A percentile compares a stretch with the other conserved stretches of the same genome.
These are phyloP conservation scores for Drosophila engyochracea DNA, from an alignment of 2,888 invertebrate species.

Conservation along the genomic window DNA sequence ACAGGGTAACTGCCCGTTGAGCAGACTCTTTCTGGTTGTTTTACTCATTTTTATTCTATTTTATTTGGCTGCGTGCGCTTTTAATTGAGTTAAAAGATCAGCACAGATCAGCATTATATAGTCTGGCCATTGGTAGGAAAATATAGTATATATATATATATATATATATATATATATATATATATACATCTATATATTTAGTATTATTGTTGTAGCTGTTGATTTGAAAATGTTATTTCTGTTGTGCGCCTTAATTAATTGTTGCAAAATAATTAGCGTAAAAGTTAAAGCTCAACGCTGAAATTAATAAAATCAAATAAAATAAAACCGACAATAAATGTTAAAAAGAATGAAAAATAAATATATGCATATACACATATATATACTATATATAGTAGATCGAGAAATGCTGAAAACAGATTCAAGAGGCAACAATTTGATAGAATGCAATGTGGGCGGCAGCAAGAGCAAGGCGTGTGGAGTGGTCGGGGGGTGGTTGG, in stretches of 20 bases:
- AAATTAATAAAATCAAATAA: slow-evolving; percentile 61
- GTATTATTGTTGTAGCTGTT: slow-evolving; percentile 10
- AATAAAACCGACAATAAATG: slow-evolving; percentile 26
- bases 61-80: slow-evolving; percentile 70
- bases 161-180: slow-evolving; percentile 12
- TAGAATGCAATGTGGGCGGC: slow-evolving; percentile 8
- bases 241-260: slow-evolving; percentile 78
- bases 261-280: slow-evolving; percentile 81
- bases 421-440: background rate
- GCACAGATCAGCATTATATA: slow-evolving; percentile 66
- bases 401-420: slow-evolving; percentile 2
- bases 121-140: slow-evolving; percentile 30
- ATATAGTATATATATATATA: slow-evolving; percentile 2
- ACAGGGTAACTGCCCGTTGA: slow-evolving; percentile 19
- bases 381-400: background rate
- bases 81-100: slow-evolving; percentile 80
- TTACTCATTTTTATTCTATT: slow-evolving; percentile 3
- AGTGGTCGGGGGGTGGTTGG: background rate
- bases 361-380: slow-evolving; percentile 5
- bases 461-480: background rate
- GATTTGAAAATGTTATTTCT: slow-evolving; percentile 62
- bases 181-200: slow-evolving; percentile 8
- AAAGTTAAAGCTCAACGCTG: slow-evolving; percentile 72
- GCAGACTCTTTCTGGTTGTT: background rate
- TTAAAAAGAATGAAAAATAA: slow-evolving; percentile 9